phyloP scores from a whole-genome alignment of 2,113 vertebrate genomes.

The Erinaceus europaeus region DNA sequence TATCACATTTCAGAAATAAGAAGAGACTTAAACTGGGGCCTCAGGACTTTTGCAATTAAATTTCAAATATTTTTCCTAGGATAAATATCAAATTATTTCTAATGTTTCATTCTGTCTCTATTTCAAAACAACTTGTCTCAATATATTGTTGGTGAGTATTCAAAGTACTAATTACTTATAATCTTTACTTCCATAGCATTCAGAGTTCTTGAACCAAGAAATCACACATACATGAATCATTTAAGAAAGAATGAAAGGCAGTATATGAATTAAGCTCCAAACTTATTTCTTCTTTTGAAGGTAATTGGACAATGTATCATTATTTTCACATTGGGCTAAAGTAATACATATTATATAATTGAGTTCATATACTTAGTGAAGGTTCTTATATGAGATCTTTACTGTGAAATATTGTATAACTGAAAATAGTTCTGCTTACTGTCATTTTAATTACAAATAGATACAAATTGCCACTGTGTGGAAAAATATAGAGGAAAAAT shows the following conservation, averaged over 20 bases:
- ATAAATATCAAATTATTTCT: too few relatives aligned
- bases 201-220: background rate
- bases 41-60: background rate
- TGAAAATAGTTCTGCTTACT: conserved; percentile 19
- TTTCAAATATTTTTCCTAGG: too few relatives aligned
- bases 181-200: background rate
- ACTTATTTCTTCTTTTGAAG: background rate
- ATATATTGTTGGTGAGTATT: background rate
- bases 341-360: background rate
- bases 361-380: background rate
- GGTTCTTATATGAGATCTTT: conserved; percentile 3
- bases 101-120: background rate
- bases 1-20: background rate
- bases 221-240: background rate
- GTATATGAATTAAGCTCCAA: background rate
- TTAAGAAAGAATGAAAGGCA: background rate
- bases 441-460: conserved; percentile 58
- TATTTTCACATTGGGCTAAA: background rate
- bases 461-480: conserved; percentile 24
- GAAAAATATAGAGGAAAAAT: background rate
- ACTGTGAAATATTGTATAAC: conserved; percentile 13
- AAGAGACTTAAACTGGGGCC: background rate
- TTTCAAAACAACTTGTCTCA: background rate
- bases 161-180: background rate
- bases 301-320: conserved; percentile 8